Evolutionary conservation across 2,113 vertebrate species (phyloP).

Genomic region (Gobio gobio): DNA sequence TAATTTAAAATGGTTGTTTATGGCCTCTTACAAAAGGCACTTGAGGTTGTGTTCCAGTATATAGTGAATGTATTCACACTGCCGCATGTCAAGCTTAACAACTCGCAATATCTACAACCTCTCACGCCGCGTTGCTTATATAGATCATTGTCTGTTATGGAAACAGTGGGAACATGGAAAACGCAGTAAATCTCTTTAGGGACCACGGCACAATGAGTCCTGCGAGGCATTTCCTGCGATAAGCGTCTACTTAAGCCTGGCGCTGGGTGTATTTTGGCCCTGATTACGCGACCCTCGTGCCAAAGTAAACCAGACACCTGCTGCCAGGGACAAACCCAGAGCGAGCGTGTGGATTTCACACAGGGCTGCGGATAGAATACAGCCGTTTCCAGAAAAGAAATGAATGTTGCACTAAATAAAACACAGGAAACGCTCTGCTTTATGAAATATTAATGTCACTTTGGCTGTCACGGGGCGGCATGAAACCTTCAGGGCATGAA

Average conservation of each 20-base stretch:
- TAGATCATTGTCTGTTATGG: not conserved
- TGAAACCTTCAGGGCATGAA: not conserved
- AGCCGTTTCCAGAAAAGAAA: not conserved
- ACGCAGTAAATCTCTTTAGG: constrained; percentile 29
- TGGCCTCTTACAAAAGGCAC: not conserved
- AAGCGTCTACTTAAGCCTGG: not conserved
- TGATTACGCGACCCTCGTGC: not conserved
- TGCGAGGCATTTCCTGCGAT: constrained; percentile 19
- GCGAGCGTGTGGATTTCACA: not conserved
- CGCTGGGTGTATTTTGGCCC: not conserved
- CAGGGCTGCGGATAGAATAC: not conserved
- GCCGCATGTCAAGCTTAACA: not conserved
- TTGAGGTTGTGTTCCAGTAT: not conserved
- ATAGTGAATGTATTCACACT: not conserved
- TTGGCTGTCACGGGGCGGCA: not conserved
- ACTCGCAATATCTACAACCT: not conserved
- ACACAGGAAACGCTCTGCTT: not conserved
- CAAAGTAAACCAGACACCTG: constrained; percentile 15
- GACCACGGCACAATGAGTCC: constrained; percentile 29
- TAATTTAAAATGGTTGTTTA: not conserved
- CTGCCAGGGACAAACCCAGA: not conserved
- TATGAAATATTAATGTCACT: not conserved
- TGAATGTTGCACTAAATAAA: constrained; percentile 21
- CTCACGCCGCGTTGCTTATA: not conserved
- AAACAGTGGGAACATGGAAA: constrained; percentile 14